These are phyloP conservation scores for Colinus virginianus DNA, from an alignment of 2,113 vertebrate species.

Conservation along the genomic window DNA sequence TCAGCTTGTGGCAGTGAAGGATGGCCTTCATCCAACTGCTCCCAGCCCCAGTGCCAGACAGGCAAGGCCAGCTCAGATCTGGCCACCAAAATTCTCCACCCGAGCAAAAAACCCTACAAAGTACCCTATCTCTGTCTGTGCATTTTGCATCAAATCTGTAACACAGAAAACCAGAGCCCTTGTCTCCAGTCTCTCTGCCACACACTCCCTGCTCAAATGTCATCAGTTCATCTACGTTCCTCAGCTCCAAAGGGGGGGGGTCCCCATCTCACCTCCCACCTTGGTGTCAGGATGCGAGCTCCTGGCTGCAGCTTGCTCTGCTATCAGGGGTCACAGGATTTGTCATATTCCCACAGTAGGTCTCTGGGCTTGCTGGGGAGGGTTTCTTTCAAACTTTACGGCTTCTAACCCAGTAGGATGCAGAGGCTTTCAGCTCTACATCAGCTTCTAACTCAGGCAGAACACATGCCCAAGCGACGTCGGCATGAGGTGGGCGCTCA, in stretches of 20 bases:
- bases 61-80: not conserved
- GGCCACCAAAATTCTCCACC: not conserved
- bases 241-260: not conserved
- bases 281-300: not conserved
- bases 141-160: not conserved
- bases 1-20: not conserved
- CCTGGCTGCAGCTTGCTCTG: not conserved
- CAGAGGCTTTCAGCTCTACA: not conserved
- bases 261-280: not conserved
- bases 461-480: fast-evolving
- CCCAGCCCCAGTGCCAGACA: not conserved
- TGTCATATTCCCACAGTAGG: fast-evolving
- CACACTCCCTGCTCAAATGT: fast-evolving
- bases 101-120: not conserved
- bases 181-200: not conserved
- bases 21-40: not conserved
- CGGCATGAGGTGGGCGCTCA: not conserved
- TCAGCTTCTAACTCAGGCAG: fast-evolving
- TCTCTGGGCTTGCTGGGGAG: not conserved
- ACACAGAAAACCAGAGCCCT: not conserved
- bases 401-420: not conserved
- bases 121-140: fast-evolving
- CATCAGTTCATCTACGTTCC: fast-evolving
- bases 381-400: not conserved
- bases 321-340: not conserved